phyloP scores from a whole-genome alignment of 2,113 vertebrate genomes.

The Cyanoderma ruficeps region DNA sequence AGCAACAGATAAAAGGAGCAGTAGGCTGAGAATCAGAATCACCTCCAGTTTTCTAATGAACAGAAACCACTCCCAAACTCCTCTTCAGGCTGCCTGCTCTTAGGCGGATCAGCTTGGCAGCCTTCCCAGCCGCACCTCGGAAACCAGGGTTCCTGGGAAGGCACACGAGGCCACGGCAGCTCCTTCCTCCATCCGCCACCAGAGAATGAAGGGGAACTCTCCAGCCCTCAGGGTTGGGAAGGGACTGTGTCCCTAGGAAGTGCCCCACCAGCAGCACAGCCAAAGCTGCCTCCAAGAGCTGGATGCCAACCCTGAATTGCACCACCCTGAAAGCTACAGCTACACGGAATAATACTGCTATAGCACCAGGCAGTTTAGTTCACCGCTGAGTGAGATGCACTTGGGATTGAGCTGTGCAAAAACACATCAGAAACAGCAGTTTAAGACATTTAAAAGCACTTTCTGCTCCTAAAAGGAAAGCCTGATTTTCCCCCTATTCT shows the following conservation, averaged over 20 bases:
- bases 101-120: neutral
- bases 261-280: neutral
- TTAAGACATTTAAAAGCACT: neutral
- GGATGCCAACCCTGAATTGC: neutral
- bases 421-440: neutral
- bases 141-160: neutral
- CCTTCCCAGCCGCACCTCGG: neutral
- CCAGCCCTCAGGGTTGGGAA: accelerated
- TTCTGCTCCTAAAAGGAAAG: neutral
- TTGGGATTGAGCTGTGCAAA: neutral
- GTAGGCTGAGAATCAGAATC: neutral
- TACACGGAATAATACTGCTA: accelerated
- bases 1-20: neutral
- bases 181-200: neutral
- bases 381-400: accelerated
- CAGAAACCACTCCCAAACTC: neutral
- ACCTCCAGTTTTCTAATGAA: neutral
- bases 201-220: neutral
- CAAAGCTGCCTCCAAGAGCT: neutral
- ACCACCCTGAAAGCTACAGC: neutral
- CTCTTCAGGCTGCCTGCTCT: neutral
- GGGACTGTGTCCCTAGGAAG: accelerated
- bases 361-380: neutral
- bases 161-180: neutral
- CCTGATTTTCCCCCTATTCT: neutral